Evolutionary conservation across 2,888 invertebrate species (phyloP), one percentile per base, ranked within the genome.

Genomic region (Archips crataeganus): DNA sequence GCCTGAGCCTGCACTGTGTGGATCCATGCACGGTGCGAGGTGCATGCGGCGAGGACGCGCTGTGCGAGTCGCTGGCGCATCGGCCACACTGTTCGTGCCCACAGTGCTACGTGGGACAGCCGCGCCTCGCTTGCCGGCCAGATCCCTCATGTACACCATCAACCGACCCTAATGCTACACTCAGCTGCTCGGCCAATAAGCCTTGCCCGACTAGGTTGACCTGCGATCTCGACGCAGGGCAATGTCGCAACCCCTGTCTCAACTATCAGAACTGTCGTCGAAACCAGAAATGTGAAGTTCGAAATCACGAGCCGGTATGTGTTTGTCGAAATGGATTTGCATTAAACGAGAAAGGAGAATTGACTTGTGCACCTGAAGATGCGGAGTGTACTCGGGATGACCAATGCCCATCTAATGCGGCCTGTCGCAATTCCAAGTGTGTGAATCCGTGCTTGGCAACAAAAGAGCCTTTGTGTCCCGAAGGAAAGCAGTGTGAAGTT

Each of bases 21-120:
- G 98, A 98, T 94, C 98, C 98, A 79, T 98, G 98, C 95, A 96
- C 96, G 86, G 95, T 98, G 87, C 96, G 98, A 84, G 98, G 97
- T 84, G 97, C 97, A 80, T 98, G 98, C 90, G 98, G 98, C 80
- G 96, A 96, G 85, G 98, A 98, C 92, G 98, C 98, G 77, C 95
- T 98, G 77, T 98, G 98, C 91, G 97, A 96, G 85, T 97, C 98
- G 75, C 96, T 98, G 78, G 95, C 97, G 87, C 98, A 98, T 93
- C 96, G 97, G 85, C 97, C 98, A 63, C 96, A 97, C 84, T 98
- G 98, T 90, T 97, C 97, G 74, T 98, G 98, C 85, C 97, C 98
- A 68, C 97, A 97, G 88, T 98, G 98, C 89, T 97, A 98, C 92
- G 95, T 97, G 81, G 98, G 98, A 72, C 96, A 97, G 89, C 98